Evolutionary conservation across 2,113 vertebrate species (phyloP).

Genomic region (Glaucomys volans): DNA sequence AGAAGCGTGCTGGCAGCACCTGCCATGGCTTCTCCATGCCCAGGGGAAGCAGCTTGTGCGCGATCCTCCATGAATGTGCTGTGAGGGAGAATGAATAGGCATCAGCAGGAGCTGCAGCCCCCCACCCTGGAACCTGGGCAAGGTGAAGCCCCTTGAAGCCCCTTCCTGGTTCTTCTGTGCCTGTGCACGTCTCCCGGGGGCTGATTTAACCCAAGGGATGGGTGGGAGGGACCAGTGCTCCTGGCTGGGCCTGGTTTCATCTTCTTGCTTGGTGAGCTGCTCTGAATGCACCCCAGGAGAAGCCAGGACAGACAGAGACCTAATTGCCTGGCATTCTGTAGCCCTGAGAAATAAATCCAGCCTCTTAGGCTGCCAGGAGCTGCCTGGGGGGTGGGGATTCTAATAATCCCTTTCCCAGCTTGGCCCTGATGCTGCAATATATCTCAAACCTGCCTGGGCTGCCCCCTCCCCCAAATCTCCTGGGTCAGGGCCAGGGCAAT

Average conservation of each 20-base stretch:
- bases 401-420: slow-evolving; percentile 68
- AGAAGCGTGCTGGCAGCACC: background rate
- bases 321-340: slow-evolving; percentile 71
- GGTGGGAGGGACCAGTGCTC: background rate
- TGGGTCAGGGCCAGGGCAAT: slow-evolving; percentile 52
- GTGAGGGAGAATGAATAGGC: background rate
- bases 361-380: slow-evolving; percentile 73
- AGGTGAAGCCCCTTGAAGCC: background rate
- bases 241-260: background rate
- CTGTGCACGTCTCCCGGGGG: background rate
- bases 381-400: slow-evolving; percentile 36
- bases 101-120: background rate
- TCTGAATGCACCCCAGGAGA: slow-evolving; percentile 17
- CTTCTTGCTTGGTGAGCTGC: background rate
- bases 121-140: background rate
- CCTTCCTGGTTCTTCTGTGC: background rate
- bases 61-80: background rate
- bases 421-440: slow-evolving; percentile 20
- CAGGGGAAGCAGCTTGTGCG: background rate
- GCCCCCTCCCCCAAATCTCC: slow-evolving; percentile 69
- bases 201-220: background rate
- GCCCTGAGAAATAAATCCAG: slow-evolving; percentile 69
- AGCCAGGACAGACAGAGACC: slow-evolving; percentile 56
- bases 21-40: background rate
- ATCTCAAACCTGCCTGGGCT: background rate